phyloP scores from a whole-genome alignment of 2,113 vertebrate species.

The Callospermophilus lateralis region DNA sequence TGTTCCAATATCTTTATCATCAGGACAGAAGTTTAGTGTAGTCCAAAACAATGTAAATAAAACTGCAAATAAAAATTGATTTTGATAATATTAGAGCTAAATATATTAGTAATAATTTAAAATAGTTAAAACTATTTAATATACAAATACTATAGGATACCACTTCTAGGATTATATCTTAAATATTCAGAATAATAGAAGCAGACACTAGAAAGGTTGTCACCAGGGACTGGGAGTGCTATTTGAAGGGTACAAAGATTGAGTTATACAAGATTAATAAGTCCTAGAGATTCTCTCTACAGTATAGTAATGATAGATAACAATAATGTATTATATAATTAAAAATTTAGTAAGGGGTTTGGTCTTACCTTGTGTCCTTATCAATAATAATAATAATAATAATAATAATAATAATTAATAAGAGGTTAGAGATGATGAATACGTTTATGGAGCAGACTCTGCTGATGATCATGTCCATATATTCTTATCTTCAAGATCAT shows the following conservation, averaged over 20 bases:
- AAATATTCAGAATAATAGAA: not conserved
- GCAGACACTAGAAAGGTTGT: not conserved
- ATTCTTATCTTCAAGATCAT: not conserved
- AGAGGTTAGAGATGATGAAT: not conserved
- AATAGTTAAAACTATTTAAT: not conserved
- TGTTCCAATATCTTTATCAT: constrained; percentile 57
- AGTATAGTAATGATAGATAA: not conserved
- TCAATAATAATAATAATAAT: not conserved
- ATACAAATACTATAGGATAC: not conserved
- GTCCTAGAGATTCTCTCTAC: not conserved
- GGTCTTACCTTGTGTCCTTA: not conserved
- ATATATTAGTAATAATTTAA: not conserved
- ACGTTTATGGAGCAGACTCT: not conserved
- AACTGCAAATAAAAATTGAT: not conserved
- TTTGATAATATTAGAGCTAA: not conserved
- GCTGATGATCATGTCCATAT: not conserved
- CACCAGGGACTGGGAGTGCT: too few relatives aligned
- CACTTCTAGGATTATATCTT: not conserved
- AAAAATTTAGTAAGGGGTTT: not conserved
- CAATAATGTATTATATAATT: not conserved
- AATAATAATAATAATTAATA: not conserved
- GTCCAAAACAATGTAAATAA: not conserved
- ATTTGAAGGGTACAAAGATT: not conserved
- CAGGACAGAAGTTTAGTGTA: not conserved
- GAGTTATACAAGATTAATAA: not conserved